Evolutionary conservation across 2,113 vertebrate genomes (phyloP), one percentile per base, ranked within the genome.

Genomic region (Xerus inauris): DNA sequence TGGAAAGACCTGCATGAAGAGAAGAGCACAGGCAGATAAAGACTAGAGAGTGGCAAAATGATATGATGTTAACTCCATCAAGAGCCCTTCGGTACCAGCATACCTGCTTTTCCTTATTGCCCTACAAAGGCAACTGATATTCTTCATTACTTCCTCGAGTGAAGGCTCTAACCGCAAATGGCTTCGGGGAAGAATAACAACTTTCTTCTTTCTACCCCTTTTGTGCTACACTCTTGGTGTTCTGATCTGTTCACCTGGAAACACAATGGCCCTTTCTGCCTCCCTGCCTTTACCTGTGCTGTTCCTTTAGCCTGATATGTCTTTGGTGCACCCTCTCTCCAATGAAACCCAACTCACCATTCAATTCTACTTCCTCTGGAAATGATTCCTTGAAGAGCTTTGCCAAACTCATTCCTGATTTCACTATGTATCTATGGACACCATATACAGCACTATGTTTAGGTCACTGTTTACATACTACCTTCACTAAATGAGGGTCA

Each of bases 191-290:
- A 69, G 45, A 72, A 69, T 3, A 26, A 38, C 57, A 57, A 28
- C 80, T 86, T 86, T 49, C 94, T 62, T n/a, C 30, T 51, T 86
- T 8, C 59, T 28, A 13, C 3, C 17, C 51, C 16, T 14, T n/a
- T 35, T 2, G 8, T 4, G 32, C 47, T 51, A 0, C 10, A 14
- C 40, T 67, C 11, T n/a, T 35, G 26, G 65, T 30, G 9, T 17
- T 81, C n/a, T 22, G 10, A 32, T 32, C 82, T 76, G 24, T 30
- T 93, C 24, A 14, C 35, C 62, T 95, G 51, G 45, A 76, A 69
- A 54, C 24, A 12, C 4, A 0, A 0, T 10, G 72, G 20, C 5
- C 20, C 12, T 14, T 2, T 17, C 0, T 17, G 20, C 13, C 51
- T 72, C 30, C 38, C 4, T 20, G 19, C 47, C n/a, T 75, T 57